These are phyloP conservation scores for Lepus americanus DNA, from an alignment of 2,113 vertebrate genomes.

Conservation along the genomic window DNA sequence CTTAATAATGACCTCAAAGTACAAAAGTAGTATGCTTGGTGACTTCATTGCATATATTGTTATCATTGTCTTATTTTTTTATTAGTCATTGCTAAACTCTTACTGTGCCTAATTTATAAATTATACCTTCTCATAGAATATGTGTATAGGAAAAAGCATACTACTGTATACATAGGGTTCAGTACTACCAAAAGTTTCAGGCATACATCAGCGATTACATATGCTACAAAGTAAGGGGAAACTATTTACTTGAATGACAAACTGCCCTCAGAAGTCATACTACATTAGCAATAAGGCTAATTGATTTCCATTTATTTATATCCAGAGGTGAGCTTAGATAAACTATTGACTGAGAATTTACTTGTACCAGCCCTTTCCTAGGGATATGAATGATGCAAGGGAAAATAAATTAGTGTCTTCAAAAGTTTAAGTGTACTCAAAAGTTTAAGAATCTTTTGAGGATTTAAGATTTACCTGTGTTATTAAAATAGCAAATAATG, in stretches of 20 bases:
- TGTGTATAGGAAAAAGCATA: no score
- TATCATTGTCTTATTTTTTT: no score
- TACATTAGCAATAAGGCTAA: not conserved
- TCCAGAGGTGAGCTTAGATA: constrained; percentile 17
- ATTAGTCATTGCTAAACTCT: no score
- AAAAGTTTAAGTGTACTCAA: not conserved
- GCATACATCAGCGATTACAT: no score
- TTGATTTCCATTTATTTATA: not conserved
- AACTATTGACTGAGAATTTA: not conserved
- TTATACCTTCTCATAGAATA: no score
- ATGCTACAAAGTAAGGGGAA: no score
- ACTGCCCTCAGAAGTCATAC: not conserved
- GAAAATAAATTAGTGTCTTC: not conserved
- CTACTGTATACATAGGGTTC: no score
- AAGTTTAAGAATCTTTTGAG: constrained; percentile 37
- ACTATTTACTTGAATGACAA: not conserved
- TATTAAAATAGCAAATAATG: not conserved
- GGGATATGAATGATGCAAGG: not conserved
- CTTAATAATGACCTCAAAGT: no score
- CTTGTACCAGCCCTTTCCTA: not conserved
- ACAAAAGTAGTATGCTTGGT: no score
- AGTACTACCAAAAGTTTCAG: no score
- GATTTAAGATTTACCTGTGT: constrained; percentile 25
- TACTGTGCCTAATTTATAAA: no score
- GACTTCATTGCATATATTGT: no score